A percentile compares a stretch with the other conserved stretches of the same genome.
Evolutionary conservation across 2,113 vertebrate species (phyloP).

Genomic region (Pitta sordida): DNA sequence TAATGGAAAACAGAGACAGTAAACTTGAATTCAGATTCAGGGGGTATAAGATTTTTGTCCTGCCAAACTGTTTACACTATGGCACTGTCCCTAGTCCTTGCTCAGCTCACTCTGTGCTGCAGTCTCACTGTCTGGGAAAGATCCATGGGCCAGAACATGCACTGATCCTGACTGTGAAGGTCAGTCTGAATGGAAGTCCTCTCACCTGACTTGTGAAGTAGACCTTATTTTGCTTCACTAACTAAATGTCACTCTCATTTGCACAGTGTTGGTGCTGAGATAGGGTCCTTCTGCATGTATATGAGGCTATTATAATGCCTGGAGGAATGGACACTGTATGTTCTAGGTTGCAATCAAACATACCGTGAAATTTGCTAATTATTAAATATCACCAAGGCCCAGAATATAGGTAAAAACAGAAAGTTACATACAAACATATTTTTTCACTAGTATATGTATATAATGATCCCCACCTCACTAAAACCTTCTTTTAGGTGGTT

Average conservation of each 20-base stretch:
- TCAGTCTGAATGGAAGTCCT: background rate
- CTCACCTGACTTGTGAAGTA: background rate
- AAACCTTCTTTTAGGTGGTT: background rate
- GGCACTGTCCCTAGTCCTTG: background rate
- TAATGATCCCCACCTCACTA: background rate
- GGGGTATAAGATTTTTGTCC: background rate
- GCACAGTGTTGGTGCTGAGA: background rate
- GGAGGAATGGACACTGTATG: background rate
- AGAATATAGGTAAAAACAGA: background rate
- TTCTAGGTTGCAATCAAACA: background rate
- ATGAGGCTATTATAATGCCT: background rate
- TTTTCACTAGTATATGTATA: background rate
- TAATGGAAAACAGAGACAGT: background rate
- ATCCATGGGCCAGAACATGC: accelerated
- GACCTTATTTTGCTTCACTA: background rate
- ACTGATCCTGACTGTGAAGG: background rate
- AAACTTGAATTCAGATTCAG: background rate
- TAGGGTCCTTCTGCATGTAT: background rate
- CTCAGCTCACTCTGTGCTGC: background rate
- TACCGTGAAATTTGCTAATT: background rate
- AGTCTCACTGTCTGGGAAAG: background rate
- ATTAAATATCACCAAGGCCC: background rate
- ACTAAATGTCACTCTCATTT: background rate
- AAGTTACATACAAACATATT: background rate
- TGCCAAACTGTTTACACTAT: background rate